phyloP scores from a whole-genome alignment of 2,888 invertebrate species.

The Andrena bicolor region DNA sequence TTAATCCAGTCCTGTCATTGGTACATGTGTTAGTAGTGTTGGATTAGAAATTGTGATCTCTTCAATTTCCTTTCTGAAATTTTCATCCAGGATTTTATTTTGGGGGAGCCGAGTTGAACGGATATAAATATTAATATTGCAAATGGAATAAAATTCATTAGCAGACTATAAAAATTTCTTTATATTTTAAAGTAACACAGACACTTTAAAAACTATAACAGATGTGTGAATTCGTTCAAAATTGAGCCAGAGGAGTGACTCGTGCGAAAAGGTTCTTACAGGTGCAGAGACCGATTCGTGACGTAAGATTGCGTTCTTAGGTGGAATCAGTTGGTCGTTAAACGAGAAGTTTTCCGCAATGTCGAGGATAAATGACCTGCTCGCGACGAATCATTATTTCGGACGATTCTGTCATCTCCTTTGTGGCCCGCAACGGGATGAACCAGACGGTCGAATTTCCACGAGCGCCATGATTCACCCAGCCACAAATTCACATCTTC shows the following conservation, averaged over 20 bases:
- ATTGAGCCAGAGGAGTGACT: background rate
- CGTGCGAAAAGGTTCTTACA: background rate
- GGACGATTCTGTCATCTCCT: slow-evolving; percentile 60
- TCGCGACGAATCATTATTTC: slow-evolving; percentile 65
- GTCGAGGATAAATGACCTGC: slow-evolving; percentile 55
- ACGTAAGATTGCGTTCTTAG: slow-evolving; percentile 33
- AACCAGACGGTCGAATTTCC: slow-evolving; percentile 40
- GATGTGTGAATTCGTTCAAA: no score
- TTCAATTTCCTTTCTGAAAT: no score
- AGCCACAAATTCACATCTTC: slow-evolving; percentile 45
- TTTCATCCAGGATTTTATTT: no score
- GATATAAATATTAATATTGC: no score
- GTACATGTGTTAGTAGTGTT: no score
- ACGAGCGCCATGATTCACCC: slow-evolving; percentile 57
- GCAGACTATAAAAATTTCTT: no score
- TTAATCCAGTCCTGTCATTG: no score
- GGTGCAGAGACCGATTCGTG: background rate
- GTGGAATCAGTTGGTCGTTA: slow-evolving; percentile 33
- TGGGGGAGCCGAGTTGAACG: no score
- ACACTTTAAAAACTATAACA: no score
- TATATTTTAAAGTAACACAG: no score
- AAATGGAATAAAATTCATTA: no score
- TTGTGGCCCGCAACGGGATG: slow-evolving; percentile 19
- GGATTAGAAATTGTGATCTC: no score
- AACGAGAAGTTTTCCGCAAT: slow-evolving; percentile 31